A percentile compares a stretch with the other conserved stretches of the same genome.
These are phyloP conservation scores for Montipora cactus DNA, from an alignment of 64 coral and sea anemone species.

Conservation along the genomic window DNA sequence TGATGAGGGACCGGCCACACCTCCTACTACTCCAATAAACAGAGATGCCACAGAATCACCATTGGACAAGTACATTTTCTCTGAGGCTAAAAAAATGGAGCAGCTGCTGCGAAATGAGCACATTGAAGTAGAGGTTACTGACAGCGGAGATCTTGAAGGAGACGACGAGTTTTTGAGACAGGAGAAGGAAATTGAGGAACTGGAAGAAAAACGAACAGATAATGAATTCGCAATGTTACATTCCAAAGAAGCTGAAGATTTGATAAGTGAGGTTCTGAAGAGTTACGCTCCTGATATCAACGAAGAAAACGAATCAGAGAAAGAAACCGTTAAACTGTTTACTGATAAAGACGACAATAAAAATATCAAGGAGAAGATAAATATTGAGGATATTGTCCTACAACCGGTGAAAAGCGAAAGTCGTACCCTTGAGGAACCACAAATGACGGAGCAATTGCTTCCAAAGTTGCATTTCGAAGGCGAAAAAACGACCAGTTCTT, in stretches of 20 bases:
- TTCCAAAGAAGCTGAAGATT: slow-evolving; percentile 58
- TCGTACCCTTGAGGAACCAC: not conserved
- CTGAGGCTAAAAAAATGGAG: slow-evolving; percentile 86
- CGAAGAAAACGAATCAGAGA: slow-evolving; percentile 10
- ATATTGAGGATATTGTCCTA: slow-evolving; percentile 31
- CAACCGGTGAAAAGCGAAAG: not conserved
- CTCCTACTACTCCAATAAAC: slow-evolving; percentile 29
- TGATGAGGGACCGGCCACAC: slow-evolving; percentile 5
- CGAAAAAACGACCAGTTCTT: not conserved
- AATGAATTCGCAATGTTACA: slow-evolving; percentile 26
- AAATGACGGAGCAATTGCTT: not conserved
- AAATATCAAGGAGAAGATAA: slow-evolving; percentile 37
- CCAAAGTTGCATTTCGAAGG: not conserved
- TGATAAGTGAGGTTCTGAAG: slow-evolving; percentile 81
- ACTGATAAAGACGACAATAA: slow-evolving; percentile 19
- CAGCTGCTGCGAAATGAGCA: slow-evolving; percentile 83
- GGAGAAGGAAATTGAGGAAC: slow-evolving; percentile 40
- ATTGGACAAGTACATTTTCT: slow-evolving; percentile 84
- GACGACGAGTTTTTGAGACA: slow-evolving; percentile 32
- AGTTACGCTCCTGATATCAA: slow-evolving; percentile 80
- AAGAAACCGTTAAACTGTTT: not conserved
- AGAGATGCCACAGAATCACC: slow-evolving; percentile 47
- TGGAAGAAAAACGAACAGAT: slow-evolving; percentile 28
- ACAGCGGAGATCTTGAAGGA: slow-evolving; percentile 5
- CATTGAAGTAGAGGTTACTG: slow-evolving; percentile 74